These are phyloP conservation scores for Sminthurinus aureus DNA, from an alignment of 2,888 invertebrate genomes.

Conservation along the genomic window DNA sequence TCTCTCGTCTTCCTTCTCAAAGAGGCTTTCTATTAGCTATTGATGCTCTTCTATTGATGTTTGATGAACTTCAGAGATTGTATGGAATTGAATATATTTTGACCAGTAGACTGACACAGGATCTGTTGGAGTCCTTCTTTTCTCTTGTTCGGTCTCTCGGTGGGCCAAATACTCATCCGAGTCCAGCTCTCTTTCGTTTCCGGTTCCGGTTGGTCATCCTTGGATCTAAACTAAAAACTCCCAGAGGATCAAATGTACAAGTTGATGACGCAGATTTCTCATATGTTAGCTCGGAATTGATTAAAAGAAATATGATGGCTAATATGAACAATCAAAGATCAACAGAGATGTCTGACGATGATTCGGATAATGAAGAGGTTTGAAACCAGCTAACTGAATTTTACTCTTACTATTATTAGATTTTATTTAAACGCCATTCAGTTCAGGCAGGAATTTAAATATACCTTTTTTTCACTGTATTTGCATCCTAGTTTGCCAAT, in stretches of 20 bases:
- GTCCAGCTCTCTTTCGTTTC: slow-evolving; percentile 24
- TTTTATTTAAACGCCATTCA: too few species aligned
- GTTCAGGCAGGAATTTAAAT: too few species aligned
- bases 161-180: slow-evolving; percentile 13
- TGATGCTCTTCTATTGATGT: background rate
- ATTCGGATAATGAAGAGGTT: too few species aligned
- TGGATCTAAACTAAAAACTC: slow-evolving; percentile 27
- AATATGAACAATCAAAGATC: too few species aligned
- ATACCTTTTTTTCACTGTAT: too few species aligned
- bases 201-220: slow-evolving; percentile 30
- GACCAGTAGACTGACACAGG: slow-evolving; percentile 30
- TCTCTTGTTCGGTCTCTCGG: slow-evolving; percentile 27
- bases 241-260: slow-evolving; percentile 8
- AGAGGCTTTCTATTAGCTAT: slow-evolving; percentile 37
- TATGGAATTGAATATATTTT: slow-evolving; percentile 22
- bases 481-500: too few species aligned
- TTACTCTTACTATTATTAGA: too few species aligned
- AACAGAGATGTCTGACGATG: too few species aligned
- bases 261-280: background rate
- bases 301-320: too few species aligned
- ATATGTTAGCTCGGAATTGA: background rate
- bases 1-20: slow-evolving; percentile 35
- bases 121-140: slow-evolving; percentile 37
- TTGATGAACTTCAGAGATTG: background rate
- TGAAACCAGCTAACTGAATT: too few species aligned